Percentiles rank a stretch among this genome's conserved stretches.
Evolutionary conservation across 2,888 invertebrate genomes (phyloP).

Genomic region (Griposia aprilina): DNA sequence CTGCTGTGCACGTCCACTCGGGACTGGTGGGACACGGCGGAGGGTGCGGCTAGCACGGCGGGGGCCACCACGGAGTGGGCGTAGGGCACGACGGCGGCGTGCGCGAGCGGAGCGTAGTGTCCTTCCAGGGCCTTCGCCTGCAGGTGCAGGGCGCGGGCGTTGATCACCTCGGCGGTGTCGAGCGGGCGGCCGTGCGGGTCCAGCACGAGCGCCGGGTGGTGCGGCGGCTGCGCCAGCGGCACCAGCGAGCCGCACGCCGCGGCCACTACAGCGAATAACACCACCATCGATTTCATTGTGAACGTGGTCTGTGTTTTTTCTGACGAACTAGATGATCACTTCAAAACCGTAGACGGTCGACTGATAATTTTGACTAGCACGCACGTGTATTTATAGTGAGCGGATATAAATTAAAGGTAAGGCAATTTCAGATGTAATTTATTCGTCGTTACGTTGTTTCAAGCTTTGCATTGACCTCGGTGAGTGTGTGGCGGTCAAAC

Average conservation of each 20-base stretch:
- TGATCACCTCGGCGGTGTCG: slow-evolving; percentile 88
- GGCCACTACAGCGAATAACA: slow-evolving; percentile 91
- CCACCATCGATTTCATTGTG: slow-evolving; percentile 89
- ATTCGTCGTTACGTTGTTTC: slow-evolving; percentile 76
- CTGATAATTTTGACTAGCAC: slow-evolving; percentile 70
- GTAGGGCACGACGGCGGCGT: slow-evolving; percentile 69
- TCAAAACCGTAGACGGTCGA: slow-evolving; percentile 76
- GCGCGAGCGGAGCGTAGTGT: slow-evolving; percentile 73
- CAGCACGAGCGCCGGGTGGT: slow-evolving; percentile 86
- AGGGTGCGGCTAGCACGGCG: slow-evolving; percentile 67
- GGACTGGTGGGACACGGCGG: slow-evolving; percentile 83
- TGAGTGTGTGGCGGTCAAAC: slow-evolving; percentile 79
- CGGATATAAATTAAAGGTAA: slow-evolving; percentile 87
- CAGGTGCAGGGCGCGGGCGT: slow-evolving; percentile 86
- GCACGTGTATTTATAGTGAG: slow-evolving; percentile 85
- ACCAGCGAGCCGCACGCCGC: slow-evolving; percentile 90
- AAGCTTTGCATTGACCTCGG: slow-evolving; percentile 88
- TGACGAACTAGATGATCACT: slow-evolving; percentile 84
- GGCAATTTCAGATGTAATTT: slow-evolving; percentile 73
- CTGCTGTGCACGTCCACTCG: slow-evolving; percentile 79
- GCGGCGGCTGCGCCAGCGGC: slow-evolving; percentile 86
- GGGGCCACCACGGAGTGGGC: slow-evolving; percentile 67
- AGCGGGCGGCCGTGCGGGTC: slow-evolving; percentile 87
- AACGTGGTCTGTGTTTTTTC: slow-evolving; percentile 80
- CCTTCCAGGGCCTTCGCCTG: slow-evolving; percentile 87